Evolutionary conservation across 2,888 invertebrate genomes (phyloP), one percentile per base, ranked within the genome.

Genomic region (Dione vanillae): DNA sequence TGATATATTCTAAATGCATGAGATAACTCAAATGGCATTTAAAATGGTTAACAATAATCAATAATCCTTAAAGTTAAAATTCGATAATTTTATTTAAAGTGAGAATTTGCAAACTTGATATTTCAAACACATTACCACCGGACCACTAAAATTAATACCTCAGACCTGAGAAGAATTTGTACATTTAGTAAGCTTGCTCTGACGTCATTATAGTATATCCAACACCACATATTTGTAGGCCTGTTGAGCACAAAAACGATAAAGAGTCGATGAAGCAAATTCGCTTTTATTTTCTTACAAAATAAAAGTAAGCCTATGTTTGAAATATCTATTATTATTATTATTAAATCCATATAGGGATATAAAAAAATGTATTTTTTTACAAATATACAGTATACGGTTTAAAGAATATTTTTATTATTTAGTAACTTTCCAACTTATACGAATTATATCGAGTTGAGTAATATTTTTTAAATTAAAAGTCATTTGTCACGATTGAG

Each of bases 261-360:
- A 54, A n/a, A 54, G 27, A 54, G 35, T 37, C 54, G 54, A 54
- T 16, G 54, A 54, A 54, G 35, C 3, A 54, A 54, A 16, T 37
- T 16, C 54, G 8, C n/a, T 52, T 54, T 37, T 37, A n/a, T 37
- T 54, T 54, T 54, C 54, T 54, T 54, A 54, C n/a, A 54, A 54
- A 54, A 54, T 54, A 54, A 54, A 54, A 54, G n/a, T 54, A 54
- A 37, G 37, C 54, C 37, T 54, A 0, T 37, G 37, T n/a, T 35
- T 54, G 54, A 6, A 37, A 37, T 35, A 37, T n/a, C 35, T 11
- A 37, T n/a, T n/a, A n/a, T 35, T 54, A 54, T n/a, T 16, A 54
- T 54, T n/a, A 14, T n/a, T n/a, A 35, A 14, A 54, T 54, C n/a
- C 35, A 54, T 10, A 54, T 12, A 12, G 12, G 43, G 43, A 35